These are phyloP conservation scores for Eretmocerus hayati DNA, from an alignment of 2,888 invertebrate genomes.

Conservation along the genomic window DNA sequence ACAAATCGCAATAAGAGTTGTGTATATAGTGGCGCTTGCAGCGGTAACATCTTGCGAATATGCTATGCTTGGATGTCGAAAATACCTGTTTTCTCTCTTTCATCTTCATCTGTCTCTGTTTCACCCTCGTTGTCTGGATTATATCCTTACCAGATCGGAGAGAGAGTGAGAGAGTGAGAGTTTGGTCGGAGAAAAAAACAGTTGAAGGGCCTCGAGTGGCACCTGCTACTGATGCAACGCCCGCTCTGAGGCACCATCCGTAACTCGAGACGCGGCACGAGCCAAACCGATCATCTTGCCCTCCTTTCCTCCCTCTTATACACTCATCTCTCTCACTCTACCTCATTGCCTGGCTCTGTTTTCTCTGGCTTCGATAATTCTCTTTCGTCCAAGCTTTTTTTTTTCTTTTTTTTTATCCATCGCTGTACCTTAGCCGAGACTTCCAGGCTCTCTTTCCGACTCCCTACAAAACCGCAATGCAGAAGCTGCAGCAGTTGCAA, in stretches of 20 bases:
- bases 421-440: not conserved
- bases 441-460: not conserved
- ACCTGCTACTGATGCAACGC: slow-evolving; percentile 36
- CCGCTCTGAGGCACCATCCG: too few species aligned
- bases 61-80: slow-evolving; percentile 23
- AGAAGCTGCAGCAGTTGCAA: too few species aligned
- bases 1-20: too few species aligned
- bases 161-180: slow-evolving; percentile 3
- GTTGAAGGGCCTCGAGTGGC: slow-evolving; percentile 28
- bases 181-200: not conserved
- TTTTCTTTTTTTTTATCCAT: not conserved
- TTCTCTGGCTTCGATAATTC: slow-evolving; percentile 6
- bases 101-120: not conserved
- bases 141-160: slow-evolving; percentile 1
- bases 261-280: slow-evolving; percentile 34
- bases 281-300: slow-evolving; percentile 27
- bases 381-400: not conserved
- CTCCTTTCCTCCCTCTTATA: slow-evolving; percentile 7
- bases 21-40: slow-evolving; percentile 39
- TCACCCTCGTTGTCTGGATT: too few species aligned
- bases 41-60: slow-evolving; percentile 40
- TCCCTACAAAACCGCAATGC: not conserved
- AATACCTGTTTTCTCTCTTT: slow-evolving; percentile 16
- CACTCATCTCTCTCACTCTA: slow-evolving; percentile 6
- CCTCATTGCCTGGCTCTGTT: slow-evolving; percentile 6